Conservation (phyloP, 2,113 vertebrate species). For the Eublepharis macularius region DNA sequence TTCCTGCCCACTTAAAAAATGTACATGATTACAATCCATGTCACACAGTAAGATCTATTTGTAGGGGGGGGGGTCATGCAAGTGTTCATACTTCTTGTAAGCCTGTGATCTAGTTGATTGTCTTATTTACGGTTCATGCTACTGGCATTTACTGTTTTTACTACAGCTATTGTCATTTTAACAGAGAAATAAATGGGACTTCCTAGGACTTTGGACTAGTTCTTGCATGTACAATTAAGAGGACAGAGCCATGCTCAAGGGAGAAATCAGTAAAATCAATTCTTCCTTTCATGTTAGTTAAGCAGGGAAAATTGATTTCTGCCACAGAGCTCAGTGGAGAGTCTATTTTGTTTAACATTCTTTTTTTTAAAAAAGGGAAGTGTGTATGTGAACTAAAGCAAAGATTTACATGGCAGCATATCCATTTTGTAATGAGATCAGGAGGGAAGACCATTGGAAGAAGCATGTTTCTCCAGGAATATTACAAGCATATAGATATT, state of each 20-base stretch:
- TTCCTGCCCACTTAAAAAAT: not conserved
- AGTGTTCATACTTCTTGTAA: not conserved
- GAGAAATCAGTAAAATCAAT: conserved; percentile 52
- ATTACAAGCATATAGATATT: not conserved
- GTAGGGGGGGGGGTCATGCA: not conserved
- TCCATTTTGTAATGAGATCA: conserved; percentile 6
- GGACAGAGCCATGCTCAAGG: not conserved
- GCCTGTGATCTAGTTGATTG: not conserved
- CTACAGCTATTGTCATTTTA: not conserved
- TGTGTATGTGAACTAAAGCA: not conserved
- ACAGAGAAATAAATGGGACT: not conserved
- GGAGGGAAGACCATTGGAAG: conserved; percentile 6
- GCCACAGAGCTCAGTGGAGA: conserved; percentile 19
- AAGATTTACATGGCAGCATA: not conserved
- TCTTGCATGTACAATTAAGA: not conserved
- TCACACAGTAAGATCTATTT: not conserved
- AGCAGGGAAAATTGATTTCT: conserved; percentile 57
- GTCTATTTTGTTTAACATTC: conserved; percentile 46
- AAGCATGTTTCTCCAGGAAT: not conserved
- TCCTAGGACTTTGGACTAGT: not conserved
- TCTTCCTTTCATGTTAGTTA: conserved; percentile 52
- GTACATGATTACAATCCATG: not conserved
- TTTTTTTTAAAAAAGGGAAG: conserved; percentile 6
- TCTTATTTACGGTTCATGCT: not conserved
- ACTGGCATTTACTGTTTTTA: not conserved